Evolutionary conservation across 2,113 vertebrate species (phyloP).

Genomic region (Vidua chalybeata): DNA sequence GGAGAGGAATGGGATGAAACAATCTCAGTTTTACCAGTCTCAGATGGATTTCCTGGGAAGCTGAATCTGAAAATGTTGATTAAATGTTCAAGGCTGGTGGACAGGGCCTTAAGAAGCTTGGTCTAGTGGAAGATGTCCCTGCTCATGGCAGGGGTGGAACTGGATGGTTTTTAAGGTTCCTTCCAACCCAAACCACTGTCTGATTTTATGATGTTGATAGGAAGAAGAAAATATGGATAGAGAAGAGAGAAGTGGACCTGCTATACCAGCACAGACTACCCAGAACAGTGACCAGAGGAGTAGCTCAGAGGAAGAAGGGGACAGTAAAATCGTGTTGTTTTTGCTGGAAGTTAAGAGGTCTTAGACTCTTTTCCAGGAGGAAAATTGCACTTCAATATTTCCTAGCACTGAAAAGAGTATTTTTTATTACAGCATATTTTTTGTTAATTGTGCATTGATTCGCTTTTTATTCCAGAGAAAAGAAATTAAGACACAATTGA

Average conservation of each 20-base stretch:
- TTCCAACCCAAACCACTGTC: not conserved
- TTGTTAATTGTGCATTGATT: constrained; percentile 29
- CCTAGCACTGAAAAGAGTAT: not conserved
- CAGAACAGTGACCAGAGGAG: not conserved
- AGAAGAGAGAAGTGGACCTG: not conserved
- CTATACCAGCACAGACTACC: not conserved
- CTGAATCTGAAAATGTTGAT: not conserved
- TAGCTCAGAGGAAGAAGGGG: not conserved
- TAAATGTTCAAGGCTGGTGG: not conserved
- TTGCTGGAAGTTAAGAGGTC: not conserved
- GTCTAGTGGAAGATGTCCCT: not conserved
- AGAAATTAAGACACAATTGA: not conserved
- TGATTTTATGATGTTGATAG: not conserved
- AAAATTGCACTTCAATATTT: not conserved
- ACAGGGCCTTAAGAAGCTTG: not conserved
- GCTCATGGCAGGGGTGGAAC: too few species aligned
- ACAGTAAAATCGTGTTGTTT: not conserved
- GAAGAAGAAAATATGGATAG: not conserved
- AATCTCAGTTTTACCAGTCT: not conserved
- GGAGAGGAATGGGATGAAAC: not conserved
- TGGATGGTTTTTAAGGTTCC: not conserved
- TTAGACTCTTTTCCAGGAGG: not conserved
- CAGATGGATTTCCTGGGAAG: not conserved
- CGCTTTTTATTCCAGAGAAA: not conserved
- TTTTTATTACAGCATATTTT: constrained; percentile 18